phyloP scores from a whole-genome alignment of 2,797 vertebrate species.

The Zenarchopterus dispar region DNA sequence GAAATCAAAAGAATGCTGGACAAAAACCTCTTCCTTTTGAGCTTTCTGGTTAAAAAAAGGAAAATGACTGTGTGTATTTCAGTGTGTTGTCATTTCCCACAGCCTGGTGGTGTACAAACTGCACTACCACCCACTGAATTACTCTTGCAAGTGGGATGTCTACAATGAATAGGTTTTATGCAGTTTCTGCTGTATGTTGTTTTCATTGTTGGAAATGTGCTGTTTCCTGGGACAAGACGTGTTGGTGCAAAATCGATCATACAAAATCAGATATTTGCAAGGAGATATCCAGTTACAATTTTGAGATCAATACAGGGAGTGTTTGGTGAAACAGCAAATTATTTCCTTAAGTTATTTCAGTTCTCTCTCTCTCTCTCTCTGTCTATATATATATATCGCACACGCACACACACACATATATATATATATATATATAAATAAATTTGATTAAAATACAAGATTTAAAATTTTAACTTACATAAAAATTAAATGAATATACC shows the following conservation, averaged over 20 bases:
- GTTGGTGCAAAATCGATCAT: conserved; percentile 9
- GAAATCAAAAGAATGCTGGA: conserved; percentile 35
- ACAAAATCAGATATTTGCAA: conserved; percentile 29
- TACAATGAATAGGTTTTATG: conserved; percentile 21
- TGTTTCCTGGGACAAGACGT: conserved; percentile 14
- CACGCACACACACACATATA: too few species aligned
- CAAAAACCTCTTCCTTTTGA: conserved; percentile 18
- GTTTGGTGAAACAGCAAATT: conserved; percentile 14
- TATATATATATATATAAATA: too few species aligned
- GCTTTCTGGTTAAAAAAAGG: conserved; percentile 4
- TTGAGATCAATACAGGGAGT: conserved; percentile 27
- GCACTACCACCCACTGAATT: conserved; percentile 20
- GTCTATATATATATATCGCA: too few species aligned
- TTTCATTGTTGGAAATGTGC: conserved; percentile 6
- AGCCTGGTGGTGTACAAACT: conserved; percentile 16
- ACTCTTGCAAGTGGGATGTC: not conserved
- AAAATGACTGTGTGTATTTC: not conserved
- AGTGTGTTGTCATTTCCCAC: conserved; percentile 28
- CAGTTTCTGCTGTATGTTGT: conserved; percentile 2
- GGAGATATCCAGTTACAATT: conserved; percentile 12
- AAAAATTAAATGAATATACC: too few species aligned
- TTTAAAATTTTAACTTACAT: too few species aligned
- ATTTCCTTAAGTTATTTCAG: too few species aligned
- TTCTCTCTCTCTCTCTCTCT: too few species aligned
- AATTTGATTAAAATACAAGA: too few species aligned